phyloP scores from a whole-genome alignment of 2,888 invertebrate species.

The Pachycephus smyrnensis region DNA sequence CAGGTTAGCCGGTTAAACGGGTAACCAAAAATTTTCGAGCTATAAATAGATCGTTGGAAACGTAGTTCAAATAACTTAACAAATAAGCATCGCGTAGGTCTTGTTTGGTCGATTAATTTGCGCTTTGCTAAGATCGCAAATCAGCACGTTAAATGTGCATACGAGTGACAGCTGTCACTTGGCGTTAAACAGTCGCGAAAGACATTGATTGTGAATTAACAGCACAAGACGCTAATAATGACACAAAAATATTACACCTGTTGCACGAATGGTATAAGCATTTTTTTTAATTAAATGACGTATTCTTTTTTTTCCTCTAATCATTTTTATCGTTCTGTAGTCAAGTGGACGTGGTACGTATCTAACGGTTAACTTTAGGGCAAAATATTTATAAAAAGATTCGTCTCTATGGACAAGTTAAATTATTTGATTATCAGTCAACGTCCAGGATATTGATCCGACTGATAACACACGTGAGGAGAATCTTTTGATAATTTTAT shows the following conservation, averaged over 20 bases:
- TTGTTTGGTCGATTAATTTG: not conserved
- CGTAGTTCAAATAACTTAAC: not conserved
- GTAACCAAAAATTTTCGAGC: not conserved
- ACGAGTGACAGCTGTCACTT: not conserved
- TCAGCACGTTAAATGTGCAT: not conserved
- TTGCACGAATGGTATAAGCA: not conserved
- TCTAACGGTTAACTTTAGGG: no score
- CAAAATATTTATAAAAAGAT: no score
- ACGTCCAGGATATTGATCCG: no score
- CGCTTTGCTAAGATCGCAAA: not conserved
- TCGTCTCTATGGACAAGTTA: no score
- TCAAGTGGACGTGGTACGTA: no score
- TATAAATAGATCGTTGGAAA: not conserved
- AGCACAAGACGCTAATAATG: not conserved
- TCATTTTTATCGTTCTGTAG: not conserved
- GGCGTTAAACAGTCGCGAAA: not conserved
- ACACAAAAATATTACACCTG: not conserved
- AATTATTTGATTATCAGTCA: no score
- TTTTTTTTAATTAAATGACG: not conserved
- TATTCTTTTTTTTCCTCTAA: conserved; percentile 6
- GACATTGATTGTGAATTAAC: not conserved
- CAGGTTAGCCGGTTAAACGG: not conserved
- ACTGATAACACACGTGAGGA: no score
- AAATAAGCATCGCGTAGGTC: not conserved
- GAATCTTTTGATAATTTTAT: no score